Evolutionary conservation across 2,888 invertebrate genomes (phyloP).

Genomic region (Noctua pronuba): DNA sequence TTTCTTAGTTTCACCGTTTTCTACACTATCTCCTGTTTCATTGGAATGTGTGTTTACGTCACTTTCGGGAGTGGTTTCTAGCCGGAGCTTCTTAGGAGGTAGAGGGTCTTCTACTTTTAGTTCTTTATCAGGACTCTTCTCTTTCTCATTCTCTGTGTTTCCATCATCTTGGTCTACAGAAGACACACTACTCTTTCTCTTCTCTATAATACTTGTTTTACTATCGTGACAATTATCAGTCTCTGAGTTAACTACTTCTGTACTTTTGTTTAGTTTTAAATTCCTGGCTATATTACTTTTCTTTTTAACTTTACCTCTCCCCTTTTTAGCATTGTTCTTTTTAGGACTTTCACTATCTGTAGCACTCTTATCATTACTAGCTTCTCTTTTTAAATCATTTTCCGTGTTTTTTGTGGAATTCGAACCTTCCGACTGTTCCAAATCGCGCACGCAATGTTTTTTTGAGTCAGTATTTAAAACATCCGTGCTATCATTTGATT

Average conservation of each 20-base stretch:
- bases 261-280: constrained; percentile 76
- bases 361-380: constrained; percentile 80
- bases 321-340: constrained; percentile 82
- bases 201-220: constrained; percentile 86
- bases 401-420: constrained; percentile 76
- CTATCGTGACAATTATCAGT: constrained; percentile 82
- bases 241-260: constrained; percentile 79
- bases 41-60: constrained; percentile 85
- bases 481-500: constrained; percentile 82
- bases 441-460: constrained; percentile 84
- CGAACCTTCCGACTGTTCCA: constrained; percentile 80
- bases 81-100: constrained; percentile 85
- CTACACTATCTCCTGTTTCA: constrained; percentile 77
- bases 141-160: constrained; percentile 78
- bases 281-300: constrained; percentile 77
- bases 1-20: constrained; percentile 73
- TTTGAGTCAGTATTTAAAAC: constrained; percentile 82
- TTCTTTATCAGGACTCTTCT: constrained; percentile 79
- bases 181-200: constrained; percentile 86
- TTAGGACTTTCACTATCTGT: constrained; percentile 79
- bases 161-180: constrained; percentile 83
- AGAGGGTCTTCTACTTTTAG: constrained; percentile 81
- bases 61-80: constrained; percentile 84
- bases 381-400: constrained; percentile 76
- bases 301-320: constrained; percentile 83